These are phyloP conservation scores for Gastrophysa polygoni DNA, from an alignment of 2,888 invertebrate genomes.

Conservation along the genomic window DNA sequence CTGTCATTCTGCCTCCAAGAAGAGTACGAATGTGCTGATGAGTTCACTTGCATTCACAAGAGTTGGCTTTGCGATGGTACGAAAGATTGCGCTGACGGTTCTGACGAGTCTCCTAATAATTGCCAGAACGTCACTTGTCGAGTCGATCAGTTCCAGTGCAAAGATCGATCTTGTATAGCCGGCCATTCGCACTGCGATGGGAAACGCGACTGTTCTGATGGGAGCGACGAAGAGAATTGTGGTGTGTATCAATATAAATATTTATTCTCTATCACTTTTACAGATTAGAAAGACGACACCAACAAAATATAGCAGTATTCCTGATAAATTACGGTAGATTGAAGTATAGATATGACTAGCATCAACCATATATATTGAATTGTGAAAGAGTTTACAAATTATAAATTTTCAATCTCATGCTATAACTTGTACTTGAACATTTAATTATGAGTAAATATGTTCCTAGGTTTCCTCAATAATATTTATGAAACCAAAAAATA, in stretches of 20 bases:
- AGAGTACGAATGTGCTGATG: conserved; percentile 82
- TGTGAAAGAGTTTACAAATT: no score
- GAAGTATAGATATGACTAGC: no score
- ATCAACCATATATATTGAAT: no score
- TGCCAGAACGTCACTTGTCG: conserved; percentile 80
- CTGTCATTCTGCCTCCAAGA: conserved; percentile 70
- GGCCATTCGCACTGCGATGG: conserved; percentile 85
- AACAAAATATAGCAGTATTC: no score
- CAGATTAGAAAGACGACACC: not conserved
- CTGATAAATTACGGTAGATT: no score
- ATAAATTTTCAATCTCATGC: no score
- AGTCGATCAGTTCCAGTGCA: conserved; percentile 86
- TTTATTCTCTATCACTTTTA: not conserved
- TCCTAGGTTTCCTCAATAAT: no score
- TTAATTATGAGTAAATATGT: no score
- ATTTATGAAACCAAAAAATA: no score
- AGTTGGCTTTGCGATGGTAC: conserved; percentile 88
- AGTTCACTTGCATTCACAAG: conserved; percentile 78
- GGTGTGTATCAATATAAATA: conserved; percentile 60
- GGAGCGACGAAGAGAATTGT: conserved; percentile 86
- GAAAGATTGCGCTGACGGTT: conserved; percentile 81
- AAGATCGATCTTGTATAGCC: conserved; percentile 78
- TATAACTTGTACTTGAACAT: no score
- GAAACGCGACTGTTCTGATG: conserved; percentile 79
- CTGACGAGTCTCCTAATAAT: conserved; percentile 73